phyloP scores from a whole-genome alignment of 2,888 invertebrate genomes.

The Mechanitis messenoides region DNA sequence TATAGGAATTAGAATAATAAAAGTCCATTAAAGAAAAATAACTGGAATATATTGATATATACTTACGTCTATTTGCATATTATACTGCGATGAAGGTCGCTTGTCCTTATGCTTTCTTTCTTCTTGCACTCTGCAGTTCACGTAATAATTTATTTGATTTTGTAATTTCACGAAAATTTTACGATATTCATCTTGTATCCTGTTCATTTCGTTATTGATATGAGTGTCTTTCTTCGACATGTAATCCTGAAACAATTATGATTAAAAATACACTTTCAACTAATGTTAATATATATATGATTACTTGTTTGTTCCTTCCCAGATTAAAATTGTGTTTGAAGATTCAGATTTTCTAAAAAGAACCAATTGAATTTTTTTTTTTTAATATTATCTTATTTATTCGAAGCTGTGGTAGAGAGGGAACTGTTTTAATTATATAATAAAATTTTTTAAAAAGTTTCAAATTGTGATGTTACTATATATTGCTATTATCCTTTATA shows the following conservation, averaged over 20 bases:
- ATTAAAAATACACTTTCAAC: no score
- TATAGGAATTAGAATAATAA: background rate
- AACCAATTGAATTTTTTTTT: no score
- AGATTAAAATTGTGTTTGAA: no score
- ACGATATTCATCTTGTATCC: conserved; percentile 79
- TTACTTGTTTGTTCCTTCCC: no score
- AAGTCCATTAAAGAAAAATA: background rate
- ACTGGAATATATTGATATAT: background rate
- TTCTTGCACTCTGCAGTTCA: conserved; percentile 62
- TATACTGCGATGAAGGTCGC: conserved; percentile 32
- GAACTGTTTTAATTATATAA: no score
- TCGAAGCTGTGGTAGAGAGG: no score
- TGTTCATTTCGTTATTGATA: conserved; percentile 77
- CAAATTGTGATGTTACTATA: no score
- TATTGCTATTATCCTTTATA: no score
- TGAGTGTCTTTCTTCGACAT: conserved; percentile 80
- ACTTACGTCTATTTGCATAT: conserved; percentile 51
- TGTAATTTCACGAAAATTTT: conserved; percentile 74
- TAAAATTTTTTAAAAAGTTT: no score
- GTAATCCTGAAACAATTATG: conserved; percentile 66
- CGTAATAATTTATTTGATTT: conserved; percentile 66
- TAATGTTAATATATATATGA: no score
- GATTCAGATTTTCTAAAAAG: no score
- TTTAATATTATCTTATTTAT: no score
- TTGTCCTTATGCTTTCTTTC: conserved; percentile 44